Evolutionary conservation across 2,888 invertebrate species (phyloP).

Genomic region (Cremastinae sp.): DNA sequence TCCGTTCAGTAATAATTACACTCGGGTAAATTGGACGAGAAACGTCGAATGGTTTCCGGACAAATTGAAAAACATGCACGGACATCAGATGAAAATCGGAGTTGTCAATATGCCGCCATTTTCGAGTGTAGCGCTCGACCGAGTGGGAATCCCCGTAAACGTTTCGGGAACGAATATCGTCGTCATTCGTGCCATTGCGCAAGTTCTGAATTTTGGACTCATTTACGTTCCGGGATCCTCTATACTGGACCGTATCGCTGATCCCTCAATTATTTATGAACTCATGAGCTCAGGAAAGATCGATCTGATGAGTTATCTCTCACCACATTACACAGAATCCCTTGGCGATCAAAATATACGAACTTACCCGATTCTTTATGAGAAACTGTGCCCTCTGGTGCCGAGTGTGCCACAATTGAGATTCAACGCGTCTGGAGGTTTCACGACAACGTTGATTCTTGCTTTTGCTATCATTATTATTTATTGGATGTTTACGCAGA

Average conservation of each 20-base stretch:
- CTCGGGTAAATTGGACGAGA: slow-evolving; percentile 17
- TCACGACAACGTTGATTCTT: slow-evolving; percentile 10
- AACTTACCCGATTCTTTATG: slow-evolving; percentile 8
- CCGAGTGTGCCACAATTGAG: slow-evolving; percentile 21
- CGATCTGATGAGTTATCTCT: slow-evolving; percentile 28
- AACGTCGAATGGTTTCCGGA: slow-evolving; percentile 59
- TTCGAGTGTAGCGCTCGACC: background rate
- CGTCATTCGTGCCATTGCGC: slow-evolving; percentile 8
- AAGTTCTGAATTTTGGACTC: slow-evolving; percentile 59
- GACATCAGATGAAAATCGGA: slow-evolving; percentile 53
- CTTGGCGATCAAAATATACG: slow-evolving; percentile 5
- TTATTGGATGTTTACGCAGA: slow-evolving; percentile 19
- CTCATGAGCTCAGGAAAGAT: slow-evolving; percentile 35
- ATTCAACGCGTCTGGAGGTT: background rate
- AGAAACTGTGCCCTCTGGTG: slow-evolving; percentile 52
- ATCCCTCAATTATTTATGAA: background rate
- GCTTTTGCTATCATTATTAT: slow-evolving; percentile 29
- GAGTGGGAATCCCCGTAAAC: background rate
- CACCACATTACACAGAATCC: slow-evolving; percentile 9
- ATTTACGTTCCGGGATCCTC: background rate
- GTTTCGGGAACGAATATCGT: slow-evolving; percentile 33
- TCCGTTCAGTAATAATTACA: slow-evolving; percentile 54
- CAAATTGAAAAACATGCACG: slow-evolving; percentile 60
- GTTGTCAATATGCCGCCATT: slow-evolving; percentile 17
- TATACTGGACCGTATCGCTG: background rate